Evolutionary conservation across 2,888 invertebrate genomes (phyloP).

Genomic region (Noctua janthina): DNA sequence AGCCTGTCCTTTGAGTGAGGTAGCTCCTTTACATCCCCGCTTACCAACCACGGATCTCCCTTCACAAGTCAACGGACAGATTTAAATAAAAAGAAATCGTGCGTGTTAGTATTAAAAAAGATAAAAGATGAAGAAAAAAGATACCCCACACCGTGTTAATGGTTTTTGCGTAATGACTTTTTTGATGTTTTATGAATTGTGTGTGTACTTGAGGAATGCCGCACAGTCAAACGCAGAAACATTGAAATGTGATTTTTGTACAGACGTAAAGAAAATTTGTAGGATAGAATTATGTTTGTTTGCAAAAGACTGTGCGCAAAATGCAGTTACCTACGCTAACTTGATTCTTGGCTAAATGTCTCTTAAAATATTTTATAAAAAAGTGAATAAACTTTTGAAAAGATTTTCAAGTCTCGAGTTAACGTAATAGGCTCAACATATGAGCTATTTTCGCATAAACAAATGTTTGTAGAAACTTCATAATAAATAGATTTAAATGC

Average conservation of each 20-base stretch:
- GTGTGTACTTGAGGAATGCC: slow-evolving; percentile 17
- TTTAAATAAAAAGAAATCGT: slow-evolving; percentile 70
- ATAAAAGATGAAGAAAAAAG: slow-evolving; percentile 64
- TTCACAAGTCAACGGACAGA: slow-evolving; percentile 68
- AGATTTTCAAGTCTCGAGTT: slow-evolving; percentile 12
- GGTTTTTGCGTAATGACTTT: slow-evolving; percentile 57
- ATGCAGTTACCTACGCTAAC: slow-evolving; percentile 9
- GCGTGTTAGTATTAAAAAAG: slow-evolving; percentile 73
- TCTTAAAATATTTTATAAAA: neutral
- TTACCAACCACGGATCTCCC: slow-evolving; percentile 72
- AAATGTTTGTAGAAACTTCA: neutral
- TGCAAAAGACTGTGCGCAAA: slow-evolving; percentile 40
- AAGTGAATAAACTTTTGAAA: neutral
- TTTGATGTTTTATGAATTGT: slow-evolving; percentile 47
- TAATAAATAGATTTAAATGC: neutral
- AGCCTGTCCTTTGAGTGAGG: slow-evolving; percentile 81
- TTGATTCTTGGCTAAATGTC: neutral
- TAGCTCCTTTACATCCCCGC: slow-evolving; percentile 72
- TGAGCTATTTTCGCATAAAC: neutral
- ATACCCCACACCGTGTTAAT: slow-evolving; percentile 66
- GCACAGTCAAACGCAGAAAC: slow-evolving; percentile 43
- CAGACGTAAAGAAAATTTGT: neutral
- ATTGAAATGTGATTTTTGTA: neutral
- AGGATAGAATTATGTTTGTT: neutral
- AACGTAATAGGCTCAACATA: neutral